These are phyloP conservation scores for Pangasianodon hypophthalmus DNA, from an alignment of 2,113 vertebrate species.

Conservation along the genomic window DNA sequence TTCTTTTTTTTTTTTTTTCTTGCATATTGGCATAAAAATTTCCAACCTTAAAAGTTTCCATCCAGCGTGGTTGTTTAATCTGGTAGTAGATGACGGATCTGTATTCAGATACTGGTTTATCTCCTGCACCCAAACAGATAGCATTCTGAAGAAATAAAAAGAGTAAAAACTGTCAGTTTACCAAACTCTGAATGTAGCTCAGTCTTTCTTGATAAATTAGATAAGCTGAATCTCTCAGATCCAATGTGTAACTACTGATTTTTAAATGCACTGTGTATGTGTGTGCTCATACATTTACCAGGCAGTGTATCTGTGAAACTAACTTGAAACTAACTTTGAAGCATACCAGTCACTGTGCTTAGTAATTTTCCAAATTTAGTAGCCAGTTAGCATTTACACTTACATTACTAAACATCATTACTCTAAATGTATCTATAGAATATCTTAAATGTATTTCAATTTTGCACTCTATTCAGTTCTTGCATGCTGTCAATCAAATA, in stretches of 20 bases:
- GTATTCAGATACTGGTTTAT: conserved; percentile 86
- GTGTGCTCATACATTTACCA: neutral
- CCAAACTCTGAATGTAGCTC: neutral
- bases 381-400: neutral
- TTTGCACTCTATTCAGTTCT: neutral
- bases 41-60: conserved; percentile 94
- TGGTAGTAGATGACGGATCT: conserved; percentile 95
- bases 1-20: neutral
- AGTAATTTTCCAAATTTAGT: neutral
- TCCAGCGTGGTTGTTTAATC: conserved; percentile 96
- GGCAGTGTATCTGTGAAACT: neutral
- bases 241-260: neutral
- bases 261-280: neutral
- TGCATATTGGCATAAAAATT: neutral
- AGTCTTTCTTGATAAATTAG: neutral
- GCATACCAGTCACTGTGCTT: neutral
- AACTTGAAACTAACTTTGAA: neutral
- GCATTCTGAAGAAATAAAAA: conserved; percentile 72
- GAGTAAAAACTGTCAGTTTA: conserved; percentile 1
- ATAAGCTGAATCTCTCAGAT: neutral
- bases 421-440: neutral
- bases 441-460: neutral
- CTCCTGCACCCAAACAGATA: conserved; percentile 91
- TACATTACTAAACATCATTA: neutral
- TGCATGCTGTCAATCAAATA: neutral